Percentiles rank a stretch among this genome's conserved stretches.
Evolutionary conservation across 2,888 invertebrate species (phyloP).

Genomic region (Poecilobothrus nobilitatus): DNA sequence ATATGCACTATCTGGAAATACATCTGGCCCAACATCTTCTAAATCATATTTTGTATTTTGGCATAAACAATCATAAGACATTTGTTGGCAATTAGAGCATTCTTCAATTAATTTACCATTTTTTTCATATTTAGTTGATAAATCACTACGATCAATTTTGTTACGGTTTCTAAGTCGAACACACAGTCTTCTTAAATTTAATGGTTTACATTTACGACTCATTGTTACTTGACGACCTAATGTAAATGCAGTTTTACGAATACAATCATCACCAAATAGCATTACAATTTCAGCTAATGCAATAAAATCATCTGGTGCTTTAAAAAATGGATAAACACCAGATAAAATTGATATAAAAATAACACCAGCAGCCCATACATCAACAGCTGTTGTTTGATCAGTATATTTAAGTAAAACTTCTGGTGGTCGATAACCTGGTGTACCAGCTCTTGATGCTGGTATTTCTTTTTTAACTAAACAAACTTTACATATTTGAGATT

Average conservation of each 20-base stretch:
- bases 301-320: constrained; percentile 67
- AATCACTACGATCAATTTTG: constrained; percentile 33
- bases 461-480: constrained; percentile 57
- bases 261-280: constrained; percentile 63
- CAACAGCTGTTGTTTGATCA: constrained; percentile 76
- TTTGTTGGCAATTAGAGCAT: constrained; percentile 43
- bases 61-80: constrained; percentile 42
- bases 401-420: constrained; percentile 72
- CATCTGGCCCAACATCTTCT: constrained; percentile 36
- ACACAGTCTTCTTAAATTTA: constrained; percentile 46
- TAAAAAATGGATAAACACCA: constrained; percentile 75
- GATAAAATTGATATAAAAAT: constrained; percentile 70
- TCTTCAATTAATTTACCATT: constrained; percentile 33
- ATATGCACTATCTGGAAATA: constrained; percentile 64
- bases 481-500: constrained; percentile 58
- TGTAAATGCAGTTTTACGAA: constrained; percentile 58
- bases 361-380: constrained; percentile 83
- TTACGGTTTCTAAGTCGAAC: constrained; percentile 41
- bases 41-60: constrained; percentile 32
- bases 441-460: constrained; percentile 74
- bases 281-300: constrained; percentile 76
- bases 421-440: constrained; percentile 82
- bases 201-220: constrained; percentile 46
- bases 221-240: constrained; percentile 52
- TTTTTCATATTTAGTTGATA: constrained; percentile 32